Evolutionary conservation across 1,140 invertebrate species (phyloP), one percentile per base, ranked within the genome.

Genomic region (Gryon sp.): DNA sequence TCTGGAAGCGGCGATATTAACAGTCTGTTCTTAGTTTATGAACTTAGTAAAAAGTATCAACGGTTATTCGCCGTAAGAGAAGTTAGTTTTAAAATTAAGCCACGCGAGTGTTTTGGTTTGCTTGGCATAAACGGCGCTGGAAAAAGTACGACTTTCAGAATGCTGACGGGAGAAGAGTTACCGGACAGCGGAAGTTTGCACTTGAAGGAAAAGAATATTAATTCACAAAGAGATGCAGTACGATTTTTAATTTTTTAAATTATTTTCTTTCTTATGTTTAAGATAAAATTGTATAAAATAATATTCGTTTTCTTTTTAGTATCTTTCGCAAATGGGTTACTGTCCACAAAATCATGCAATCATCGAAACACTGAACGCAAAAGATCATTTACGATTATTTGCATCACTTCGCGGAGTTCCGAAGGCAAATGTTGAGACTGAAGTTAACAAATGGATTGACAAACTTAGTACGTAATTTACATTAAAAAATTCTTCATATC

Each of bases 61-160:
- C 90, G 90, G 2, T 88, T 94, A 43, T 82, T 92, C 14, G 95
- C 95, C 2, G 95, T 96, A 0, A 90, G 94, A 75, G 91, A 93
- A 77, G 83, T 96, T 0, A 93, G 91, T 80, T 90, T 96, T 55
- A 91, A 87, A 4, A 90, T 92, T n/a, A 89, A 90, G 11, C 66
- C 85, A 87, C 82, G 80, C 81, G 94, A 98, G 89, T 98, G 96
- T 82, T 98, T 98, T 86, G 97, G 97, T 1, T 87, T 99, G 24
- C 89, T 99, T 18, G 97, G 97, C 6, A 91, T 95, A 1, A 97
- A 97, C 86, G 95, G 95, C n/a, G 94, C 95, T 20, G 93, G 92
- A 1, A 94, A 96, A 89, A 96, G 96, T 1, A 94, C 94, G 2
- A 96, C 94, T 0, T 97, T 97, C 82, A 94, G 94, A 84, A 96